Evolutionary conservation across 2,113 vertebrate species (phyloP), one percentile per base, ranked within the genome.

Genomic region (Lepus europaeus): DNA sequence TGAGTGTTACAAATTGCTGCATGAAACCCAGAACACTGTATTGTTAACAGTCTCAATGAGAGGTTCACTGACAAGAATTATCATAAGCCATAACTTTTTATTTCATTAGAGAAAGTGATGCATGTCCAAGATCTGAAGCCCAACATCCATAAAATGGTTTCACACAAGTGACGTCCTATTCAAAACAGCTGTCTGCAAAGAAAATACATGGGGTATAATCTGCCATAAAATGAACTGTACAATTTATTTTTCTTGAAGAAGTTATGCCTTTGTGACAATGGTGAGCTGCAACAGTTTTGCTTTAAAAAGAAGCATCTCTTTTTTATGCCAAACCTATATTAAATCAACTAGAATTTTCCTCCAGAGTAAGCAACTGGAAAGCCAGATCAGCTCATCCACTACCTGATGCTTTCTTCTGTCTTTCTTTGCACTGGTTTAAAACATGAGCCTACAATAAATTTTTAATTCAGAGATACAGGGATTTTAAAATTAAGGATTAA

Each of bases 201-300:
- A 95, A 97, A 98, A 97, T 82, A 96, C 59, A 95, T 78, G 59
- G 49, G 87, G 97, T 93, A 97, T 96, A 66, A 96, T 97, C 91
- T 92, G 96, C 68, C 78, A 85, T 95, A 95, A 95, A 97, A 98
- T 87, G 96, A 90, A 95, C 89, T 69, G 73, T 63, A 93, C 82
- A 83, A 87, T 90, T 97, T 97, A 90, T 93, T 97, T 96, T 96
- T 96, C 89, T 92, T 90, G 59, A 95, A 81, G 70, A 97, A 96
- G 66, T 85, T 84, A 94, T 93, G 92, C 72, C 56, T 83, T 79
- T 90, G 68, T 95, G 72, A 89, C 5, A 79, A 1, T 89, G 31
- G 92, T 89, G 31, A 74, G 49, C 68, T 27, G 83, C 59, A 96
- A 14, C 23, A 83, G 51, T 45, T 96, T 76, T 89, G 64, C 91